These are phyloP conservation scores for Parnassius apollo DNA, from an alignment of 2,888 invertebrate species.

Conservation along the genomic window DNA sequence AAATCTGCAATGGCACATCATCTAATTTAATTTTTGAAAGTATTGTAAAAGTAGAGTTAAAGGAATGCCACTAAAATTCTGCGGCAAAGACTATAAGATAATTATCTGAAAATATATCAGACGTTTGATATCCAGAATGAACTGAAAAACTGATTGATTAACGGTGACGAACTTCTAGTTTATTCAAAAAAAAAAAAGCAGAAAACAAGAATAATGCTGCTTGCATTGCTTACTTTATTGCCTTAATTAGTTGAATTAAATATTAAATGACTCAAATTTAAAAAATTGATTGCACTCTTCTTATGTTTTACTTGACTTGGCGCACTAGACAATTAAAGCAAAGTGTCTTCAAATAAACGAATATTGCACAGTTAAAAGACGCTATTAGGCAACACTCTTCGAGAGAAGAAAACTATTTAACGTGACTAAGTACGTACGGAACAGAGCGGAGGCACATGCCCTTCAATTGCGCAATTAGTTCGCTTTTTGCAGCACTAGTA, in stretches of 20 bases:
- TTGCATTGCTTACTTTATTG: too few relatives aligned
- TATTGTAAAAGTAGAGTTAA: too few relatives aligned
- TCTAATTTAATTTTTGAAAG: too few relatives aligned
- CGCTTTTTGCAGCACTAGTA: slow-evolving; percentile 72
- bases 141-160: too few relatives aligned
- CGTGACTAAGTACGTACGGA: slow-evolving; percentile 77
- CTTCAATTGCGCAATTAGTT: slow-evolving; percentile 77
- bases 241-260: neutral
- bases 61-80: too few relatives aligned
- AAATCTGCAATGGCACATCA: too few relatives aligned
- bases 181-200: too few relatives aligned
- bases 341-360: slow-evolving; percentile 42
- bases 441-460: slow-evolving; percentile 69
- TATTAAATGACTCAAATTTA: slow-evolving; percentile 22
- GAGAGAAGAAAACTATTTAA: slow-evolving; percentile 68
- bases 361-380: slow-evolving; percentile 35
- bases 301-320: slow-evolving; percentile 17
- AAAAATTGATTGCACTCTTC: slow-evolving; percentile 19
- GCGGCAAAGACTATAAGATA: too few relatives aligned
- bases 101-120: too few relatives aligned
- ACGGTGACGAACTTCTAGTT: too few relatives aligned
- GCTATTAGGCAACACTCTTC: slow-evolving; percentile 43
- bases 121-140: too few relatives aligned
- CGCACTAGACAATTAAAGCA: slow-evolving; percentile 37
- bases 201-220: too few relatives aligned